Percentiles rank a stretch among this genome's conserved stretches.
phyloP scores from a whole-genome alignment of 2,797 vertebrate genomes.

The Micropoecilia bifurca region DNA sequence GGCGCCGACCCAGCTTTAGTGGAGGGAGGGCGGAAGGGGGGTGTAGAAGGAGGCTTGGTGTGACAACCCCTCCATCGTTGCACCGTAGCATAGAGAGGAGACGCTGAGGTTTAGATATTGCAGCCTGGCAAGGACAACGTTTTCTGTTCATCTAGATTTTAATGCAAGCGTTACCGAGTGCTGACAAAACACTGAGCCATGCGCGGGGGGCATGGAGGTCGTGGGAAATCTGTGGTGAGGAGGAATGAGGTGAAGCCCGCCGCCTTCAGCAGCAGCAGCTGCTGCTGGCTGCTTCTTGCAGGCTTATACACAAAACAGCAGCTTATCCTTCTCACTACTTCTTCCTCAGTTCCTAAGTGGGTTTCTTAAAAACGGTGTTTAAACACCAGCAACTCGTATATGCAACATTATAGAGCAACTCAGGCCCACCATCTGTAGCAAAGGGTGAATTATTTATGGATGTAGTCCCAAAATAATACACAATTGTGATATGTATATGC shows the following conservation, averaged over 20 bases:
- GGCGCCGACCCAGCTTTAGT: slow-evolving; percentile 43
- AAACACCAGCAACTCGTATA: slow-evolving; percentile 10
- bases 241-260: slow-evolving; percentile 77
- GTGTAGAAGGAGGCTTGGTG: slow-evolving; percentile 40
- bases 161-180: slow-evolving; percentile 41
- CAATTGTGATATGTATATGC: slow-evolving; percentile 5
- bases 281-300: slow-evolving; percentile 58
- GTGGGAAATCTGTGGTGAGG: slow-evolving; percentile 78
- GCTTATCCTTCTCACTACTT: slow-evolving; percentile 26
- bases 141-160: slow-evolving; percentile 43
- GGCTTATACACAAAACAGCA: slow-evolving; percentile 30
- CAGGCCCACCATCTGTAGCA: slow-evolving; percentile 27
- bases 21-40: slow-evolving; percentile 10
- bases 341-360: background rate
- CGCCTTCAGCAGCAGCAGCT: slow-evolving; percentile 63
- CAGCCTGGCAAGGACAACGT: slow-evolving; percentile 7
- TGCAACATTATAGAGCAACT: slow-evolving; percentile 7
- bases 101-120: slow-evolving; percentile 16
- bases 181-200: slow-evolving; percentile 64
- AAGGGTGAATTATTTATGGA: slow-evolving; percentile 42
- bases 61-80: slow-evolving; percentile 52
- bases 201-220: slow-evolving; percentile 74
- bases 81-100: slow-evolving; percentile 37
- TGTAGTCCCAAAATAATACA: slow-evolving; percentile 24
- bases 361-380: slow-evolving; percentile 5